These are phyloP conservation scores for Acromyrmex charruanus DNA, from an alignment of 1,140 invertebrate species.

Conservation along the genomic window DNA sequence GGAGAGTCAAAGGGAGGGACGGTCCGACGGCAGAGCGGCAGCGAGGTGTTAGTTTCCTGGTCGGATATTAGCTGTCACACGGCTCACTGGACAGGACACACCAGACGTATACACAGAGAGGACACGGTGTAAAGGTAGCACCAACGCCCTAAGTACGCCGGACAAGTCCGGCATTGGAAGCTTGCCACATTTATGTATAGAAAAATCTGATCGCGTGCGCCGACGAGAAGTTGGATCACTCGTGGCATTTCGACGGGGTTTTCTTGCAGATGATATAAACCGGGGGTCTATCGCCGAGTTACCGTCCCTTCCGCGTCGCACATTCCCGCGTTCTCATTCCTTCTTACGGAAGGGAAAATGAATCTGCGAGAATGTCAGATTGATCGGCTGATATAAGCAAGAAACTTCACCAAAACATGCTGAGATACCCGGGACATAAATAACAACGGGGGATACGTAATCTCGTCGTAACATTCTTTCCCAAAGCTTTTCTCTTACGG, in stretches of 20 bases:
- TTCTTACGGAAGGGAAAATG: slow-evolving; percentile 31
- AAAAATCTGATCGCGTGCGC: slow-evolving; percentile 72
- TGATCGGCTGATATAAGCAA: slow-evolving; percentile 62
- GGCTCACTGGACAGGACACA: slow-evolving; percentile 85
- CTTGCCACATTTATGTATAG: slow-evolving; percentile 78
- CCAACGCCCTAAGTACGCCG: slow-evolving; percentile 70
- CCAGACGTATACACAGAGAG: slow-evolving; percentile 68
- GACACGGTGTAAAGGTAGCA: slow-evolving; percentile 74
- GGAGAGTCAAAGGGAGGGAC: slow-evolving; percentile 28
- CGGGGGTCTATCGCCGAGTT: slow-evolving; percentile 30
- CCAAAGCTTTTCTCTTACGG: background rate
- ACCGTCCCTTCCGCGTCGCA: slow-evolving; percentile 35
- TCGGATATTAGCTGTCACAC: slow-evolving; percentile 87
- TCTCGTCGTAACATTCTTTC: slow-evolving; percentile 7
- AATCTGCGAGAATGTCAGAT: slow-evolving; percentile 58
- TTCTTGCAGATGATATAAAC: slow-evolving; percentile 61
- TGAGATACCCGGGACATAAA: slow-evolving; percentile 24
- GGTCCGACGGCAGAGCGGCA: slow-evolving; percentile 63
- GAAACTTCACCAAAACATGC: slow-evolving; percentile 31
- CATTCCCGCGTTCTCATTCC: slow-evolving; percentile 23
- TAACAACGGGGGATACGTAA: slow-evolving; percentile 24
- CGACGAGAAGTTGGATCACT: slow-evolving; percentile 67
- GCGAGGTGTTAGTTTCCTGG: slow-evolving; percentile 85
- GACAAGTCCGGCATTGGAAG: slow-evolving; percentile 73
- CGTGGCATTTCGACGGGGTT: slow-evolving; percentile 61